Conservation (phyloP, 2,888 invertebrate species). For the Clanis bilineata region DNA sequence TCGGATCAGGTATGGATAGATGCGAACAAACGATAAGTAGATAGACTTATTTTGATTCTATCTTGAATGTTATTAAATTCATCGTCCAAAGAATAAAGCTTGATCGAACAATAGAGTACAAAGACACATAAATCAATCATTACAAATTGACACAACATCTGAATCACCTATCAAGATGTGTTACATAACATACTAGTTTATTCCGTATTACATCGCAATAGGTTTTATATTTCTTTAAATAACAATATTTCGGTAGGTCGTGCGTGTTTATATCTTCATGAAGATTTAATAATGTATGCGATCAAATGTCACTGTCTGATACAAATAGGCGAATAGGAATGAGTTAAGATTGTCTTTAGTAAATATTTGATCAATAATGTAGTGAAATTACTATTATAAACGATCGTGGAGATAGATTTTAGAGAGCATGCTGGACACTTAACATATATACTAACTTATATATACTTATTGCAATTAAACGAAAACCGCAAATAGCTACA, state of each 20-base stretch:
- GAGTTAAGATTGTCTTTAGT: too few relatives aligned
- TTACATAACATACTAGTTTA: constrained; percentile 1
- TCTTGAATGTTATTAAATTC: background rate
- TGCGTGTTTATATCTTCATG: background rate
- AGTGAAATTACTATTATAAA: too few relatives aligned
- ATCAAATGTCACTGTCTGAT: background rate
- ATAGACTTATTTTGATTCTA: background rate
- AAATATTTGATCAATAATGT: too few relatives aligned
- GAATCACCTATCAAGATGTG: constrained; percentile 10
- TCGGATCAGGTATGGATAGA: too few relatives aligned
- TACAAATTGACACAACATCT: constrained; percentile 20
- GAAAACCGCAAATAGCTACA: too few relatives aligned
- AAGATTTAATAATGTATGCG: background rate
- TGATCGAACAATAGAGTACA: constrained; percentile 28
- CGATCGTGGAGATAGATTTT: too few relatives aligned
- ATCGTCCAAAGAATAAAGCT: background rate
- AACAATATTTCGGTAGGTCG: background rate
- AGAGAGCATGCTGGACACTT: too few relatives aligned
- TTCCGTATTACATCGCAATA: background rate
- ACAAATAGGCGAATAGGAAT: too few relatives aligned
- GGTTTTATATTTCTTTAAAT: background rate
- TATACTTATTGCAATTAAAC: too few relatives aligned
- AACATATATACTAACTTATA: too few relatives aligned
- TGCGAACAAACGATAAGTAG: too few relatives aligned
- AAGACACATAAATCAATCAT: constrained; percentile 34